A percentile compares a stretch with the other conserved stretches of the same genome.
Conservation (phyloP, 2,113 vertebrate species). For the Dasyurus viverrinus region DNA sequence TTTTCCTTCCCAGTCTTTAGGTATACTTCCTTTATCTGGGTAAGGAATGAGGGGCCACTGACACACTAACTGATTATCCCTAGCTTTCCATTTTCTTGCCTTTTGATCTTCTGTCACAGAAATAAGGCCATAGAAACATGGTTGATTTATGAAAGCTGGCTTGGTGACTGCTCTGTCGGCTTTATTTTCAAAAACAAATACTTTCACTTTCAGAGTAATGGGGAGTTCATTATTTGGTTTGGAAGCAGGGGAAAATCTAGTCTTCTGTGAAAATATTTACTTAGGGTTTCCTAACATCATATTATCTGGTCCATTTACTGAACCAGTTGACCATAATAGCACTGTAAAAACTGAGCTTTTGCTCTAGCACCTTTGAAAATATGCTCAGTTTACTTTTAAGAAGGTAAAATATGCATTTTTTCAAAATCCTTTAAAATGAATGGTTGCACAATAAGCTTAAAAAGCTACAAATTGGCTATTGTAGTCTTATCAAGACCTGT, state of each 20-base stretch:
- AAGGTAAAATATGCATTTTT: constrained; percentile 41
- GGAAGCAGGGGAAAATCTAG: not conserved
- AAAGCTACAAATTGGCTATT: not conserved
- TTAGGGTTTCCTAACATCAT: constrained; percentile 30
- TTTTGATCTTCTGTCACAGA: not conserved
- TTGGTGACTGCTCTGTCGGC: not conserved
- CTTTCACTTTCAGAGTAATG: not conserved
- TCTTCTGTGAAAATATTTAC: not conserved
- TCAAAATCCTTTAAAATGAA: not conserved
- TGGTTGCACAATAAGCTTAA: constrained; percentile 20
- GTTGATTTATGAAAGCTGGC: not conserved
- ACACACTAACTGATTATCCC: not conserved
- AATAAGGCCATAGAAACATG: not conserved
- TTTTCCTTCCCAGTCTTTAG: not conserved
- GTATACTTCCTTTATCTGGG: not conserved
- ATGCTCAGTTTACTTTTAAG: not conserved
- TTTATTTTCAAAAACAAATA: not conserved
- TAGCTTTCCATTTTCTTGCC: not conserved
- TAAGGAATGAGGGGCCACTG: not conserved
- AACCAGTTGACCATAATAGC: not conserved
- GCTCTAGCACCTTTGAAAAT: not conserved
- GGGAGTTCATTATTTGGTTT: not conserved
- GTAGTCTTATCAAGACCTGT: not conserved
- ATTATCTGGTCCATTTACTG: not conserved
- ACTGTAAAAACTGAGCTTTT: constrained; percentile 8